Conservation (phyloP, 2,888 invertebrate genomes). For the Sinotaia quadrata region DNA sequence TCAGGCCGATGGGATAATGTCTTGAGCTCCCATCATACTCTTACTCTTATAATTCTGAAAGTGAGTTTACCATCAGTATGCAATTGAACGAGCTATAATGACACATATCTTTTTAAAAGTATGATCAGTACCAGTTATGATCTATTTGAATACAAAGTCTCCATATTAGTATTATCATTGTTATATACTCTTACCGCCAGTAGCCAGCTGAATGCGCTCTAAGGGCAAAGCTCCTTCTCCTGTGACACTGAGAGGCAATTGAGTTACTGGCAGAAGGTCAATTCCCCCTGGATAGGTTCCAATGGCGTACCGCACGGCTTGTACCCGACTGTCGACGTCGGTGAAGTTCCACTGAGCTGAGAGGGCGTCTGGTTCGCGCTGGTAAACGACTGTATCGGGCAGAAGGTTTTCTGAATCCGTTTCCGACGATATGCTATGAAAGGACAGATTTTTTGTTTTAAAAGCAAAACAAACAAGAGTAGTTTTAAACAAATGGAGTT, state of each 20-base stretch:
- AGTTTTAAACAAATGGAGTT: no score
- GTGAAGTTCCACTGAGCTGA: slow-evolving; percentile 33
- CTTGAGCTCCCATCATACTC: no score
- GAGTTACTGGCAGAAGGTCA: slow-evolving; percentile 20
- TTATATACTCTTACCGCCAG: slow-evolving; percentile 35
- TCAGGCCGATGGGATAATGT: no score
- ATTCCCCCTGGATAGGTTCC: slow-evolving; percentile 40
- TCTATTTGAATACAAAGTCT: no score
- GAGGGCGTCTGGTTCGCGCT: slow-evolving; percentile 32
- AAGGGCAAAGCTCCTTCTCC: slow-evolving; percentile 30
- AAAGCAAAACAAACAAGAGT: neutral
- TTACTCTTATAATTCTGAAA: no score
- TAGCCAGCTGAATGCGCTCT: slow-evolving; percentile 11
- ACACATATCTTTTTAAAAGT: no score
- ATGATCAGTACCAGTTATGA: no score
- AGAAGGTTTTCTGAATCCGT: neutral
- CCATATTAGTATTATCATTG: no score
- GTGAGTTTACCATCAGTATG: no score
- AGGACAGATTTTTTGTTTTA: neutral
- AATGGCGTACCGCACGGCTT: slow-evolving; percentile 30
- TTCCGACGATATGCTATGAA: neutral
- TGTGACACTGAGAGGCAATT: neutral
- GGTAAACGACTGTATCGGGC: slow-evolving; percentile 22
- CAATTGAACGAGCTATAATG: no score
- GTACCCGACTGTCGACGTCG: slow-evolving; percentile 30